Evolutionary conservation across 2,888 invertebrate species (phyloP).

Genomic region (Drosophila putrida): DNA sequence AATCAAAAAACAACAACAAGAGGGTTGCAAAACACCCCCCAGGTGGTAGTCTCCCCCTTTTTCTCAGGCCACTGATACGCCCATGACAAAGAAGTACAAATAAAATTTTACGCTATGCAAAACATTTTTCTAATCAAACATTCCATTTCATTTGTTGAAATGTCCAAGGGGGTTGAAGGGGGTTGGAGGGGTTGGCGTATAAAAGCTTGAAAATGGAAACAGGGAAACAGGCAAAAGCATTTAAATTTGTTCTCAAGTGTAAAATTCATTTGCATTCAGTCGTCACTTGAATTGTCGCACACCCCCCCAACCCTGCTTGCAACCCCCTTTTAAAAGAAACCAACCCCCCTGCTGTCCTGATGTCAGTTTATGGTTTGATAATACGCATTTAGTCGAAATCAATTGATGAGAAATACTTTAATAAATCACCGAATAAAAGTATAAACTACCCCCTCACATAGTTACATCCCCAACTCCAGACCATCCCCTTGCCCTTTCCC

Average conservation of each 20-base stretch:
- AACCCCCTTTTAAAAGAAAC: not conserved
- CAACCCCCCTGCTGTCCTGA: conserved; percentile 8
- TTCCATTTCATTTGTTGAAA: conserved; percentile 74
- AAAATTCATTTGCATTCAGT: conserved; percentile 76
- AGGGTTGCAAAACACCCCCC: conserved; percentile 62
- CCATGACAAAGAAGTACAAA: conserved; percentile 47
- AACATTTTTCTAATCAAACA: conserved; percentile 81
- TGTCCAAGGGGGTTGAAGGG: conserved; percentile 22
- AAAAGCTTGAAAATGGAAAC: not conserved
- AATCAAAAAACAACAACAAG: conserved; percentile 35
- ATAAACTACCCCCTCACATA: conserved; percentile 9
- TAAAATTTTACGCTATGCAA: conserved; percentile 80
- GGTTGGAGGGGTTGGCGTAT: not conserved
- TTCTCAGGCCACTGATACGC: conserved; percentile 49
- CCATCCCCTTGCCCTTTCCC: not conserved
- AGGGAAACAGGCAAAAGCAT: not conserved
- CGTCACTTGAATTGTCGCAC: conserved; percentile 55
- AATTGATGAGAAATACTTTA: conserved; percentile 67
- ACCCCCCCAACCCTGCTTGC: not conserved
- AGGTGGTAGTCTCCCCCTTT: conserved; percentile 34
- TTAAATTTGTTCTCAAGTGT: conserved; percentile 73
- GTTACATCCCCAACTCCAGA: conserved; percentile 13
- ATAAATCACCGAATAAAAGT: conserved; percentile 59
- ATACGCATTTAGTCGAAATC: conserved; percentile 76
- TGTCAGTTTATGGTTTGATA: conserved; percentile 57